Base-by-base conservation (phyloP, 2,888 invertebrate species). In the Cheilosia vernalis region DNA sequence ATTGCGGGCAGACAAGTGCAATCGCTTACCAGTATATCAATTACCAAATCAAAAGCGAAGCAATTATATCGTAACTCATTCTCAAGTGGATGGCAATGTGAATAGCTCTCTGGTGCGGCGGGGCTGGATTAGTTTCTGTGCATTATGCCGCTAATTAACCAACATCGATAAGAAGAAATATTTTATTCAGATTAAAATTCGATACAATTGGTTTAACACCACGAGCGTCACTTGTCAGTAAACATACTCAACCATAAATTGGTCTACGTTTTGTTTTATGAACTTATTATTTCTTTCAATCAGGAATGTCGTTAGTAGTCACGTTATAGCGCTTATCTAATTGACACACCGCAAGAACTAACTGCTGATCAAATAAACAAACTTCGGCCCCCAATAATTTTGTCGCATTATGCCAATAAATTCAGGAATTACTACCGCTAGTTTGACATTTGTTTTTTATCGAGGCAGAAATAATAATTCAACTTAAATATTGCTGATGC, bases 51-150 rank as follows among this genome's bases (percentile, higher is more conserved):
- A 24, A 17, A 24, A 55, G 19, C 30, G 42, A 9, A 55, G 9
- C 19, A 37, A 10, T 37, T 27, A 30, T 47, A 44, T 27, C 17
- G 13, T 55, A 42, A 67, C 42, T 44, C 67, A 67, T 67, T 55
- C 42, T 55, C 53, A 55, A 67, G 42, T 55, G 17, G 53, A 19
- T 33, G 64, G n/a, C n/a, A n/a, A n/a, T n/a, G n/a, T n/a, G n/a
- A n/a, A n/a, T n/a, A n/a, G 13, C 49, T 33, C 37, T 51, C n/a
- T 30, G 37, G 3, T 2, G 3, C 10, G 37, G 10, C 10, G 37
- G 13, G 3, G 37, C 13, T 37, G 13, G 13, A 13, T 42, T 1
- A 7, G 30, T 44, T 27, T 42, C 21, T 27, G 42, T 24, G 30
- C 17, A 33, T 1, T 13, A 15, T 24, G 17, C 49, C 70, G 58